Evolutionary conservation across 1,140 invertebrate genomes (phyloP).

Genomic region (Physella acuta): DNA sequence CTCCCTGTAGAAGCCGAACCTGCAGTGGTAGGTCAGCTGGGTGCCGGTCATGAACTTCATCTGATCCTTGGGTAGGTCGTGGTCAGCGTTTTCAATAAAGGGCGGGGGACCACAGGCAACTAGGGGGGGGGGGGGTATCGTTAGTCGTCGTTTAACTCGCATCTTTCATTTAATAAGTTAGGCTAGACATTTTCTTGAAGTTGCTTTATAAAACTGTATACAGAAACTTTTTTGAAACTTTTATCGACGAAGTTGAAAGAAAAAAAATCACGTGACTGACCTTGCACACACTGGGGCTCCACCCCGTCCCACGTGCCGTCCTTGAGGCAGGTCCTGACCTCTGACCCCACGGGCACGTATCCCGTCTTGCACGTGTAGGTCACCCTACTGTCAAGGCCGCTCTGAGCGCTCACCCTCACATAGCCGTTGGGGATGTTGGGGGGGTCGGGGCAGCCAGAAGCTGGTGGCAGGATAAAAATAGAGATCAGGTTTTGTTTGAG

Average conservation of each 20-base stretch:
- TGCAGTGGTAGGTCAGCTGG: constrained; percentile 87
- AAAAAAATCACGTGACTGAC: no score
- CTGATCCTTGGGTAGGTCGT: constrained; percentile 32
- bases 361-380: constrained; percentile 36
- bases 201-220: no score
- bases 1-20: constrained; percentile 82
- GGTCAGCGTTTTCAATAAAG: constrained; percentile 31
- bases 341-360: constrained; percentile 35
- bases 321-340: constrained; percentile 31
- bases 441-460: constrained; percentile 37
- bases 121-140: no score
- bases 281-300: constrained; percentile 43
- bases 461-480: no score
- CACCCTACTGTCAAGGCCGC: constrained; percentile 29
- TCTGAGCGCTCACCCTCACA: constrained; percentile 27
- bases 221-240: no score
- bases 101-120: constrained; percentile 41
- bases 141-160: no score
- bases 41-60: constrained; percentile 63
- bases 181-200: no score
- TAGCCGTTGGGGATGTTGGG: constrained; percentile 31
- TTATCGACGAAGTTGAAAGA: no score
- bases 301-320: constrained; percentile 42
- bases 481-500: no score
- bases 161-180: no score